phyloP scores from a whole-genome alignment of 2,113 vertebrate genomes.

The Platichthys stellatus region DNA sequence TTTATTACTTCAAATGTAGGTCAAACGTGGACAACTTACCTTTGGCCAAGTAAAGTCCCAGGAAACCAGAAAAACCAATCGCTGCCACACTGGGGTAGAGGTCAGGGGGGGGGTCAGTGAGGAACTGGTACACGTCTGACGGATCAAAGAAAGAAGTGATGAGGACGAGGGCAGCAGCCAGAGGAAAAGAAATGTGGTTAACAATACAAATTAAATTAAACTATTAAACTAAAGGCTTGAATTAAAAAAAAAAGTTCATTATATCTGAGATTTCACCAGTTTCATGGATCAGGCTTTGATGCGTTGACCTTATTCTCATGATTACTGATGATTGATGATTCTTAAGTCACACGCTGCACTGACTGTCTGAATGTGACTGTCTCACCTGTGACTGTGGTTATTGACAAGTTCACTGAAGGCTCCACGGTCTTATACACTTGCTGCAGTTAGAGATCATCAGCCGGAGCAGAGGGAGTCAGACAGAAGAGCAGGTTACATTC shows the following conservation, averaged over 20 bases:
- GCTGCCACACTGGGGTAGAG: slow-evolving; percentile 91
- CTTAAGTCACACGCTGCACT: too few species aligned
- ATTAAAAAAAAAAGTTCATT: too few species aligned
- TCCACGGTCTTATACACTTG: slow-evolving; percentile 82
- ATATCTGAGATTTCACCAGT: too few species aligned
- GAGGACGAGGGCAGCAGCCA: too few species aligned
- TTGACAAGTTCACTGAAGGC: slow-evolving; percentile 82
- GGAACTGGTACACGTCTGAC: slow-evolving; percentile 85
- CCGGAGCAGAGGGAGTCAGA: slow-evolving; percentile 13
- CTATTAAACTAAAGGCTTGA: too few species aligned
- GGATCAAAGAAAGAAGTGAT: neutral
- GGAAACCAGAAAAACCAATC: slow-evolving; percentile 90
- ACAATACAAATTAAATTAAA: too few species aligned
- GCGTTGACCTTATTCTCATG: too few species aligned
- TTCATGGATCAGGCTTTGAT: too few species aligned
- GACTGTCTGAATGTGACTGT: neutral
- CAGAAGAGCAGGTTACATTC: neutral
- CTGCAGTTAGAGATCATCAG: slow-evolving; percentile 65
- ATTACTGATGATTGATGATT: too few species aligned
- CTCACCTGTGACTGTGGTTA: slow-evolving; percentile 86
- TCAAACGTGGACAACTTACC: slow-evolving; percentile 70
- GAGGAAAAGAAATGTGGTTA: too few species aligned
- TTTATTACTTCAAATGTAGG: too few species aligned
- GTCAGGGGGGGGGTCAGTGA: slow-evolving; percentile 89
- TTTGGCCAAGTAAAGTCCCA: slow-evolving; percentile 92